Base-by-base conservation (phyloP, 2,888 invertebrate genomes). In the Bimastos eiseni region DNA sequence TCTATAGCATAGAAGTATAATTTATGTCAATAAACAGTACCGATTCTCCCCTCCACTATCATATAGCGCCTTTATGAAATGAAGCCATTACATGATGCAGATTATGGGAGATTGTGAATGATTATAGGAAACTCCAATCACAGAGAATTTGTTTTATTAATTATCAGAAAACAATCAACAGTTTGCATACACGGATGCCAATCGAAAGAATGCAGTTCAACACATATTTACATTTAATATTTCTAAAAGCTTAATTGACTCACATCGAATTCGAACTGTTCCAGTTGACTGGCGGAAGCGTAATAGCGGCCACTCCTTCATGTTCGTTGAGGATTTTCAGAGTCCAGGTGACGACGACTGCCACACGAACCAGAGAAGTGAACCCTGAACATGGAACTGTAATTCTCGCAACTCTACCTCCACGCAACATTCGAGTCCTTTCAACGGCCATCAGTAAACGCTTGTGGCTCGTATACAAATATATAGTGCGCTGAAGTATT, bases 221-320 rank as follows among this genome's bases (percentile, higher is more conserved):
- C 37, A 36, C 37, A 6, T 34, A 36, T 8, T 30, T 13, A 86
- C 34, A 84, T 19, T 21, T 19, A 36, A 86, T 34, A 36, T 3
- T 6, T 30, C 37, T 36, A 33, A 17, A 30, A 21, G 34, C 4
- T 84, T 84, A 17, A 33, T 33, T 36, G 84, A 86, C 86, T 86
- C 36, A 86, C 86, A 86, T 86, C 17, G 86, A 36, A 37, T 86
- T 86, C 37, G 86, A 86, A 17, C 8, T 86, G 86, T 86, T 86
- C 86, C 86, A 86, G 86, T 36, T 36, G 86, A 86, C 37, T 36
- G 86, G 86, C 8, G 86, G 36, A 2, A 86, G 86, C 36, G 36
- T 86, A 1, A 86, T 37, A 5, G 86, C 86, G 4, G 36, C 86
- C 86, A 86, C 86, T 36, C 37, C 86, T 84, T 33, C 15, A 24